phyloP scores from a whole-genome alignment of 2,113 vertebrate genomes.

The Bambusicola thoracicus region DNA sequence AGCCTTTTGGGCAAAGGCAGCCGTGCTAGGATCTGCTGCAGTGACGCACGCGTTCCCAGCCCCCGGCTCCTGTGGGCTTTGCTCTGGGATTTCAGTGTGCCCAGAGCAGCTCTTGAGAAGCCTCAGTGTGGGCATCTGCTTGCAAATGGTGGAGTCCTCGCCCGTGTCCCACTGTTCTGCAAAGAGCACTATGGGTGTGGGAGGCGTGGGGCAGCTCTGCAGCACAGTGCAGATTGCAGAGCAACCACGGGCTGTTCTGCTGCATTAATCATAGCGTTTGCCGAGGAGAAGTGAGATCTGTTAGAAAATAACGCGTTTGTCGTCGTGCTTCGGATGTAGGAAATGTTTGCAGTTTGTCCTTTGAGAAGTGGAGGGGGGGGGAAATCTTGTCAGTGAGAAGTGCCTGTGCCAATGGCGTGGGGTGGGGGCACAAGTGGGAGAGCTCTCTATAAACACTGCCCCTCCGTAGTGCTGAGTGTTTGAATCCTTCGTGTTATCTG shows the following conservation, averaged over 20 bases:
- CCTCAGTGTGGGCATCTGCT: neutral
- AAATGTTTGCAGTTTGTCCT: neutral
- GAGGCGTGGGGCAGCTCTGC: neutral
- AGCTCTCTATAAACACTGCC: too few relatives aligned
- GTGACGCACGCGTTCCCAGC: neutral
- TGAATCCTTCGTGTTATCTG: conserved; percentile 65
- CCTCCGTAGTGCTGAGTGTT: conserved; percentile 61
- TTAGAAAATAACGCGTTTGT: conserved; percentile 24
- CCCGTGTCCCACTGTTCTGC: conserved; percentile 22
- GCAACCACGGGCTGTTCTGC: conserved; percentile 40
- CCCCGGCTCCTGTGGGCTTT: neutral
- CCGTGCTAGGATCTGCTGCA: neutral
- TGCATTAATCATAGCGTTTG: conserved; percentile 35
- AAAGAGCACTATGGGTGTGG: neutral
- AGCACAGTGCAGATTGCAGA: neutral
- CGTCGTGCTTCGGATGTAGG: conserved; percentile 29
- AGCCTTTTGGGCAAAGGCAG: neutral
- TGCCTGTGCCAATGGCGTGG: conserved; percentile 5
- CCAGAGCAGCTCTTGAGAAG: conserved; percentile 26
- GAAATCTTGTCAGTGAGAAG: neutral
- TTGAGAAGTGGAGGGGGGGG: neutral
- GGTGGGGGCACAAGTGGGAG: too few relatives aligned
- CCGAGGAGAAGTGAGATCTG: conserved; percentile 26
- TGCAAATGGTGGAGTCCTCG: conserved; percentile 7
- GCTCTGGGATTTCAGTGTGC: neutral